A percentile compares a stretch with the other conserved stretches of the same genome.
Conservation (phyloP, 2,888 invertebrate genomes). For the Rotaria sp. region DNA sequence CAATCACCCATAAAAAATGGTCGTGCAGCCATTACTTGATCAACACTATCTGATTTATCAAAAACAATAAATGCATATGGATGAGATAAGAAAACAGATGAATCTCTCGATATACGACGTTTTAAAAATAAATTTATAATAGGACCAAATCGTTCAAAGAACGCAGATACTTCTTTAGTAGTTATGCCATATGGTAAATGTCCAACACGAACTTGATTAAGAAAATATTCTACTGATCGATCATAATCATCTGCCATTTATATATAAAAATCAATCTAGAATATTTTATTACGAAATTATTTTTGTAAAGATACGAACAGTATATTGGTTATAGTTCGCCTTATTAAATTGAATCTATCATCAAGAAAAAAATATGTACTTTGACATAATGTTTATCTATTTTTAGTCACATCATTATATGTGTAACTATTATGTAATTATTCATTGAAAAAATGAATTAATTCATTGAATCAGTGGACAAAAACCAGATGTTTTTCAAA, state of each 20-base stretch:
- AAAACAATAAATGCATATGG: not conserved
- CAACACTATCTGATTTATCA: not conserved
- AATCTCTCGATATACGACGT: not conserved
- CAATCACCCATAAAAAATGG: not conserved
- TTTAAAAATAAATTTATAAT: not conserved
- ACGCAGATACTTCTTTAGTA: not conserved
- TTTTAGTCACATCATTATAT: too few relatives aligned
- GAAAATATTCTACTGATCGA: not conserved
- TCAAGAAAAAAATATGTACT: too few relatives aligned
- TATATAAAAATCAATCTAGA: not conserved
- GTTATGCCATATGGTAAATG: not conserved
- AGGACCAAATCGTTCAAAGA: not conserved
- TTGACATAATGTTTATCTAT: too few relatives aligned
- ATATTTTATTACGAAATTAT: not conserved
- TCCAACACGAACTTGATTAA: not conserved
- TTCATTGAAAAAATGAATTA: too few relatives aligned
- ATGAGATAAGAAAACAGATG: not conserved
- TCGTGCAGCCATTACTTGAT: not conserved
- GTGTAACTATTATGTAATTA: too few relatives aligned
- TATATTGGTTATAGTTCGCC: too few relatives aligned
- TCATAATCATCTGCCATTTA: not conserved
- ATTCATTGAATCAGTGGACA: too few relatives aligned
- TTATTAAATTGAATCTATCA: too few relatives aligned
- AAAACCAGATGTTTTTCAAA: too few relatives aligned
- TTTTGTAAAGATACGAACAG: too few relatives aligned